phyloP scores from a whole-genome alignment of 2,797 vertebrate species.

The Malurus leucopterus region DNA sequence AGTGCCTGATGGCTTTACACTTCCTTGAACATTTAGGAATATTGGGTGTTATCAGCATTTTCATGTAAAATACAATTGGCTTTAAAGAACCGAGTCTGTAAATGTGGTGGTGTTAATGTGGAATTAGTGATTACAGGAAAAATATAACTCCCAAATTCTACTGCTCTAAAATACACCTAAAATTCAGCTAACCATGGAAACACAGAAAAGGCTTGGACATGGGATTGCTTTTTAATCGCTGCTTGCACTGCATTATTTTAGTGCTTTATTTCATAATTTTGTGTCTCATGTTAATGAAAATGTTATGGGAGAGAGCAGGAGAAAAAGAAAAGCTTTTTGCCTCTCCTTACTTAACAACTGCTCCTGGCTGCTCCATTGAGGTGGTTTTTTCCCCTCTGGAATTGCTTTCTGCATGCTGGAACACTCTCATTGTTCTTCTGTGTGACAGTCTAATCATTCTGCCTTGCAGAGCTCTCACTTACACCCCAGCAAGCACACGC shows the following conservation, averaged over 20 bases:
- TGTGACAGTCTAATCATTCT: conserved; percentile 4
- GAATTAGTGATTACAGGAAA: neutral
- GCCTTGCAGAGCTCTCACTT: conserved; percentile 3
- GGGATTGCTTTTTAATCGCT: neutral
- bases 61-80: neutral
- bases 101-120: neutral
- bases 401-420: conserved; percentile 9
- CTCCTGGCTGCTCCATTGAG: neutral
- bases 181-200: neutral
- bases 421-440: conserved; percentile 31
- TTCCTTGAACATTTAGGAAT: neutral
- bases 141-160: neutral
- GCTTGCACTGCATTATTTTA: neutral
- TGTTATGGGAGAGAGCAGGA: neutral
- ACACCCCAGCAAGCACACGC: neutral
- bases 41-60: neutral
- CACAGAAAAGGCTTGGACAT: neutral
- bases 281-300: neutral
- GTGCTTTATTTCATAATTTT: neutral
- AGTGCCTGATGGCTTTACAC: neutral
- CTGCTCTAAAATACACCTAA: neutral
- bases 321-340: neutral
- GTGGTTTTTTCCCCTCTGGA: neutral
- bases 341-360: neutral
- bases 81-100: neutral